A percentile compares a stretch with the other conserved stretches of the same genome.
Evolutionary conservation across 1,140 invertebrate species (phyloP).

Genomic region (Galleria mellonella): DNA sequence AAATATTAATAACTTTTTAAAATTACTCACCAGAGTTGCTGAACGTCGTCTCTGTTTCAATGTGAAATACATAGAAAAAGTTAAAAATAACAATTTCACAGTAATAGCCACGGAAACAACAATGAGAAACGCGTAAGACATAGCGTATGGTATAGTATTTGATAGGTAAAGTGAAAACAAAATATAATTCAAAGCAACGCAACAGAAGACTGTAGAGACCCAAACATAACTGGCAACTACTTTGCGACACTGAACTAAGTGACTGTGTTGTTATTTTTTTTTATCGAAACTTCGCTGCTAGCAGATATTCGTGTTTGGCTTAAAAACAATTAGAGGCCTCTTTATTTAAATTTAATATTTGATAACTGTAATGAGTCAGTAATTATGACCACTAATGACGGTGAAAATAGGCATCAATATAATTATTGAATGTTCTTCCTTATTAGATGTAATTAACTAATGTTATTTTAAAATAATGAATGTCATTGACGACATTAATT

Average conservation of each 20-base stretch:
- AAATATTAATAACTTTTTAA: not conserved
- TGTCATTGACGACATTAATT: no score
- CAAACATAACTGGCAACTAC: slow-evolving; percentile 26
- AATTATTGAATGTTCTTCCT: no score
- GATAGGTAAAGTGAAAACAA: not conserved
- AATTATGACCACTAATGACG: no score
- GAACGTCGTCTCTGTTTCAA: slow-evolving; percentile 26
- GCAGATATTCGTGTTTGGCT: not conserved
- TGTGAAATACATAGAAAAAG: slow-evolving; percentile 48
- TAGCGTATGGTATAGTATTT: slow-evolving; percentile 3
- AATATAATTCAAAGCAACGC: no score
- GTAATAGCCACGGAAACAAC: slow-evolving; percentile 47
- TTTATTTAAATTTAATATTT: no score
- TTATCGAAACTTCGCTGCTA: slow-evolving; percentile 30
- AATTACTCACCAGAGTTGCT: slow-evolving; percentile 23
- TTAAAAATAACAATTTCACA: slow-evolving; percentile 45
- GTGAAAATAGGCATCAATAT: no score
- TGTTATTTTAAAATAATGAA: no score
- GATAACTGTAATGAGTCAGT: no score
- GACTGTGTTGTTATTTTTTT: slow-evolving; percentile 32
- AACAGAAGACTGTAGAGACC: not conserved
- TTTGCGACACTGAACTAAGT: slow-evolving; percentile 23
- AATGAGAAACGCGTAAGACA: slow-evolving; percentile 47
- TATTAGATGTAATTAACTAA: no score
- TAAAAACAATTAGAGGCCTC: slow-evolving; percentile 10